phyloP scores from a whole-genome alignment of 2,888 invertebrate species.

The Dynastes grantii region DNA sequence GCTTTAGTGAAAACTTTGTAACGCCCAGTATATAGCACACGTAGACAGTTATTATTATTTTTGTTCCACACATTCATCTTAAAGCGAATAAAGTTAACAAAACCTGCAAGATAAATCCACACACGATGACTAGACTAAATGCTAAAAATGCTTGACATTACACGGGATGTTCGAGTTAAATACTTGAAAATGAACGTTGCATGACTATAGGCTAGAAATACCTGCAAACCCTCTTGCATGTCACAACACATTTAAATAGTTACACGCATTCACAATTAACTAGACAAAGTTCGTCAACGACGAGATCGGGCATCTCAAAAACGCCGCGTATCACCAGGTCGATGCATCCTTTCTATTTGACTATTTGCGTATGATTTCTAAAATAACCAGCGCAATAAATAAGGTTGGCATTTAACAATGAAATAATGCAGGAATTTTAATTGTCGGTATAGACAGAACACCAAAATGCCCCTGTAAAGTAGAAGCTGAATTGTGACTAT shows the following conservation, averaged over 20 bases:
- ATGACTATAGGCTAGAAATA: conserved; percentile 17
- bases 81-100: too few relatives aligned
- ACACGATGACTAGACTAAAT: background rate
- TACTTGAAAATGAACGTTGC: conserved; percentile 30
- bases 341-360: background rate
- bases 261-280: conserved; percentile 11
- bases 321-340: conserved; percentile 4
- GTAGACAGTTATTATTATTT: too few relatives aligned
- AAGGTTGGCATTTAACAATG: too few relatives aligned
- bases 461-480: too few relatives aligned
- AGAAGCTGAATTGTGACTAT: too few relatives aligned
- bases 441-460: too few relatives aligned
- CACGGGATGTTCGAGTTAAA: conserved; percentile 19
- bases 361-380: background rate
- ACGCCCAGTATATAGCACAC: too few relatives aligned
- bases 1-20: too few relatives aligned
- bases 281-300: conserved; percentile 16
- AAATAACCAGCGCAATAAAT: too few relatives aligned
- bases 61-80: too few relatives aligned
- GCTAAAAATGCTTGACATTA: conserved; percentile 3
- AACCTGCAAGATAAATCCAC: background rate
- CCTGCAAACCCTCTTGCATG: conserved; percentile 26
- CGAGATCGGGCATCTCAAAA: conserved; percentile 1
- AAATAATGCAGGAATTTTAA: too few relatives aligned
- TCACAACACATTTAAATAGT: conserved; percentile 26